Base-by-base conservation (phyloP, 2,113 vertebrate genomes). In the Saimiri boliviensis region DNA sequence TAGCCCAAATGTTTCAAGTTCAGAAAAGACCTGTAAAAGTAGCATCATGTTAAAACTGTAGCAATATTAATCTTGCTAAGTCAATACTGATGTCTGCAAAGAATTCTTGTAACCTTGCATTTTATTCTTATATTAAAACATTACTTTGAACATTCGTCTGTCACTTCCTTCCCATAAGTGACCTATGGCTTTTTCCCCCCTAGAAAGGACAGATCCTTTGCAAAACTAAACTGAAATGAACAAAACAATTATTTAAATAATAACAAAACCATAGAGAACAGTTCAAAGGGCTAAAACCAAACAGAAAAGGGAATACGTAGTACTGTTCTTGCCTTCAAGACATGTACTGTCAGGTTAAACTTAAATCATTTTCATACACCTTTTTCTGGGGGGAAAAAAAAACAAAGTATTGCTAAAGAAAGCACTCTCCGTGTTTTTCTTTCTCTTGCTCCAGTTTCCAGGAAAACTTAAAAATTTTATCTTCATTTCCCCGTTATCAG, bases 1-100 rank as follows among this genome's bases (percentile, higher is more conserved):
- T 91, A 89, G 42, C 45, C 32, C 86, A 94, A 92, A 58, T 56
- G 74, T 80, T 52, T 93, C 80, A 84, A 81, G 70, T 45, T 92
- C 89, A 82, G 71, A 30, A 89, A 93, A 81, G 76, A 88, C 60
- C 93, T 95, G 47, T 85, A 93, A 94, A 95, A 94, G 92, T 35
- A 95, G 52, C 30, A 93, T 73, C 58, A 45, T 68, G 30, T 97
- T 91, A 95, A 93, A 96, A 94, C 0, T 56, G 37, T 9, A 93
- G 71, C 77, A 91, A 83, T 49, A 86, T 10, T 40, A 42, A n/a
- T 63, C 66, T 86, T 74, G 11, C 68, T 85, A 95, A 93, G 49
- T 73, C 89, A 97, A 49, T 81, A 88, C 5, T 37, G 47, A 92
- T 40, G 35, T 63, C n/a, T 83, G 56, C 32, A 88, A 95, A 92